A percentile compares a stretch with the other conserved stretches of the same genome.
Evolutionary conservation across 1,140 invertebrate genomes (phyloP).

Genomic region (Drosophila sucinea): DNA sequence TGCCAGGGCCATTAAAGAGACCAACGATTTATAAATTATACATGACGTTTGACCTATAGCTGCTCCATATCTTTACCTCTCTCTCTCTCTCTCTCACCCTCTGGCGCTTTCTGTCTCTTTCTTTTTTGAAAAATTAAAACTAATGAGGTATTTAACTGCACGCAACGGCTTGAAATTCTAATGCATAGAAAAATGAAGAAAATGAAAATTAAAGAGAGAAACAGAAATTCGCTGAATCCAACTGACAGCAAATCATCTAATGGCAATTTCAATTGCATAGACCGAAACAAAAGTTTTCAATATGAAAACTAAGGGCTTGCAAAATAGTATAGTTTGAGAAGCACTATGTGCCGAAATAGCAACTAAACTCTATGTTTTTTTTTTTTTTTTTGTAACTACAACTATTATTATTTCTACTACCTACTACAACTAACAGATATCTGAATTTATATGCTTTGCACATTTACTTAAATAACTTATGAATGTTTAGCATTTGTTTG

Average conservation of each 20-base stretch:
- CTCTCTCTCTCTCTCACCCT: slow-evolving; percentile 25
- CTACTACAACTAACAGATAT: background rate
- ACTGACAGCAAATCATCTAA: slow-evolving; percentile 23
- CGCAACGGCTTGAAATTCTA: slow-evolving; percentile 60
- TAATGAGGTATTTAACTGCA: slow-evolving; percentile 81
- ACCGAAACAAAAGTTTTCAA: slow-evolving; percentile 63
- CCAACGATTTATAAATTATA: slow-evolving; percentile 36
- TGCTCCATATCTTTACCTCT: slow-evolving; percentile 14
- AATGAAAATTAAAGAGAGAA: background rate
- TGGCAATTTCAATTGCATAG: slow-evolving; percentile 48
- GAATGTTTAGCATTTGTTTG: slow-evolving; percentile 69
- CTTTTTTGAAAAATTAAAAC: slow-evolving; percentile 62
- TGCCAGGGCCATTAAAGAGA: slow-evolving; percentile 39
- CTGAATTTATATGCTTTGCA: slow-evolving; percentile 59
- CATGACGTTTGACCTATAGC: slow-evolving; percentile 30
- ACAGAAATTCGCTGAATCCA: slow-evolving; percentile 37
- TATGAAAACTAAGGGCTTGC: slow-evolving; percentile 72
- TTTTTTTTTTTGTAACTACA: slow-evolving; percentile 12
- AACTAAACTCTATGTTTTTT: slow-evolving; percentile 13
- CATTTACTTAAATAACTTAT: slow-evolving; percentile 73
- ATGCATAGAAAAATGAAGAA: slow-evolving; percentile 2
- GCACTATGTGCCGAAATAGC: slow-evolving; percentile 57
- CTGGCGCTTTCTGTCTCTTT: slow-evolving; percentile 30
- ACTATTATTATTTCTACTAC: slow-evolving; percentile 30
- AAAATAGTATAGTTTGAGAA: slow-evolving; percentile 34